phyloP scores from a whole-genome alignment of 1,140 invertebrate species.

The Tigriopus japonicus region DNA sequence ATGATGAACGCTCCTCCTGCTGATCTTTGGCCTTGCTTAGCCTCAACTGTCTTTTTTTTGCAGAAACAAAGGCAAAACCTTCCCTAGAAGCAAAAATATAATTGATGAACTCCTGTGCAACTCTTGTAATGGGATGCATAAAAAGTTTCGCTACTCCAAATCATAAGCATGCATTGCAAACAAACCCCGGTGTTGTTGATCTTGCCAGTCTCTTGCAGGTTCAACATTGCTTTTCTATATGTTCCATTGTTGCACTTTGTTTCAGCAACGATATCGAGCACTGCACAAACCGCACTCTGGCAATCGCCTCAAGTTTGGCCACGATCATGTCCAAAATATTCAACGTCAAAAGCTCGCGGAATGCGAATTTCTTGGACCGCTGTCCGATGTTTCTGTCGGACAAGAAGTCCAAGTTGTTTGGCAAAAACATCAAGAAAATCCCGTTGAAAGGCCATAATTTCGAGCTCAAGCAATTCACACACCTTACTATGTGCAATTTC shows the following conservation, averaged over 20 bases:
- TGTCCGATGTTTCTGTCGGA: slow-evolving; percentile 60
- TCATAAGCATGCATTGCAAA: no score
- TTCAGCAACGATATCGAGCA: slow-evolving; percentile 48
- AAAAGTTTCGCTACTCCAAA: no score
- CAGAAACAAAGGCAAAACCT: no score
- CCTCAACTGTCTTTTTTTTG: no score
- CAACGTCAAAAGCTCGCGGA: slow-evolving; percentile 36
- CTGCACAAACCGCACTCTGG: slow-evolving; percentile 40
- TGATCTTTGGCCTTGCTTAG: no score
- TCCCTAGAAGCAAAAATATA: no score
- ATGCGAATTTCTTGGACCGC: slow-evolving; percentile 35
- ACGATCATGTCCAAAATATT: slow-evolving; percentile 55
- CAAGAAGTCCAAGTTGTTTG: slow-evolving; percentile 43
- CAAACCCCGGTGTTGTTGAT: no score
- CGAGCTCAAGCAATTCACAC: slow-evolving; percentile 64
- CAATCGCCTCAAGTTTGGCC: slow-evolving; percentile 51
- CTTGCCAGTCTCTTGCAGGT: no score
- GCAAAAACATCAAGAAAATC: slow-evolving; percentile 44
- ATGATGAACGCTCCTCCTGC: no score
- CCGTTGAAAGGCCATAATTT: slow-evolving; percentile 67
- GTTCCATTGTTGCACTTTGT: neutral
- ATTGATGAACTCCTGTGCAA: no score
- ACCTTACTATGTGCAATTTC: slow-evolving; percentile 74
- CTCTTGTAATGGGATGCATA: no score
- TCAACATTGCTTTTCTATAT: slow-evolving; percentile 7